Evolutionary conservation across 2,888 invertebrate species (phyloP).

Genomic region (Oegoconia quadripuncta): DNA sequence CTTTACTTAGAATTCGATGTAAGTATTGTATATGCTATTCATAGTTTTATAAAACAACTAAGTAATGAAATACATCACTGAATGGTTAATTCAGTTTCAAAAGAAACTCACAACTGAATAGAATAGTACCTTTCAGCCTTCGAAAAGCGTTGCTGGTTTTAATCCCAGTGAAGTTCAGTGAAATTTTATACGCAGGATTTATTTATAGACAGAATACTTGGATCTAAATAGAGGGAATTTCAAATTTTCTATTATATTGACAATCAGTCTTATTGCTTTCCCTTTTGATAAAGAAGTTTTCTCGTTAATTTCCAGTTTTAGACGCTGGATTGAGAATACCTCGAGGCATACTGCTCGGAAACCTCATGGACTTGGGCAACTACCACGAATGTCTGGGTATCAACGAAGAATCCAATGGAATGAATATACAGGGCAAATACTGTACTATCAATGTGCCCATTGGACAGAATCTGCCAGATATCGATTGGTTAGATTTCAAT

Average conservation of each 20-base stretch:
- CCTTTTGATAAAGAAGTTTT: not conserved
- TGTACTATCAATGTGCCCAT: slow-evolving; percentile 37
- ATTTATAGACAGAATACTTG: not conserved
- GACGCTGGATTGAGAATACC: slow-evolving; percentile 40
- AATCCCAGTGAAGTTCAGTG: not conserved
- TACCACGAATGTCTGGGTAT: slow-evolving; percentile 42
- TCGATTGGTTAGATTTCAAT: too few relatives aligned
- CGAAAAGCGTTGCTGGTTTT: too few relatives aligned
- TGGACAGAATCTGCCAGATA: slow-evolving; percentile 24
- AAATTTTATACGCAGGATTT: not conserved
- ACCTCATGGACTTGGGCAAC: slow-evolving; percentile 35
- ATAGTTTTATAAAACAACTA: too few relatives aligned
- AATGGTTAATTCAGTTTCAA: too few relatives aligned
- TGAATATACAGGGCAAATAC: slow-evolving; percentile 42
- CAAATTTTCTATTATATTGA: too few relatives aligned
- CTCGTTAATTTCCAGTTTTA: slow-evolving; percentile 22
- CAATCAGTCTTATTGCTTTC: too few relatives aligned
- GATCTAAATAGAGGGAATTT: not conserved
- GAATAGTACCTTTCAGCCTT: too few relatives aligned
- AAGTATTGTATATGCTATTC: slow-evolving; percentile 1
- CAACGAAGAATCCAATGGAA: slow-evolving; percentile 19
- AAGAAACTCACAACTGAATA: too few relatives aligned
- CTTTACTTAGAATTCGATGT: slow-evolving; percentile 1
- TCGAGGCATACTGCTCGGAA: slow-evolving; percentile 31
- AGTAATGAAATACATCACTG: too few relatives aligned